Percentiles rank a stretch among this genome's conserved stretches.
These are phyloP conservation scores for Gouania willdenowi DNA, from an alignment of 2,797 vertebrate species.

Conservation along the genomic window DNA sequence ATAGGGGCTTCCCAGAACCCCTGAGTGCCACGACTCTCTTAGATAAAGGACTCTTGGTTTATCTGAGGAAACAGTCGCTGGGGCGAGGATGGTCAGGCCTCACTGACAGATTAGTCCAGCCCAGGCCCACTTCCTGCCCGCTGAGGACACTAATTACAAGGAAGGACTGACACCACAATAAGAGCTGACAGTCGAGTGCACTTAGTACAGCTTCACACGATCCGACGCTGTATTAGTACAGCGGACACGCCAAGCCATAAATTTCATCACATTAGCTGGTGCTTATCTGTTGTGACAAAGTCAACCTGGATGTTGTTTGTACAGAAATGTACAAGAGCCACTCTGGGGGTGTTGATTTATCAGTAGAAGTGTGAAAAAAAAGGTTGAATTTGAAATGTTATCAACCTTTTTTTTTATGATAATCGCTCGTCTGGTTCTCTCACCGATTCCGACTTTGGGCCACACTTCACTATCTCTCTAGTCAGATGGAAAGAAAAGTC, in stretches of 20 bases:
- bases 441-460: neutral
- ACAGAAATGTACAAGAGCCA: conserved; percentile 42
- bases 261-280: conserved; percentile 59
- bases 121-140: conserved; percentile 95
- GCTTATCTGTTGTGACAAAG: conserved; percentile 71
- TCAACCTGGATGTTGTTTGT: conserved; percentile 63
- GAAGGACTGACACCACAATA: conserved; percentile 92
- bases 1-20: conserved; percentile 68
- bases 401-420: too few relatives aligned
- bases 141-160: conserved; percentile 97
- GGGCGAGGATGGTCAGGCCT: conserved; percentile 92
- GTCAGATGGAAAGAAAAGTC: conserved; percentile 54
- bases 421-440: neutral
- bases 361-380: conserved; percentile 34
- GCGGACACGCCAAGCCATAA: conserved; percentile 44
- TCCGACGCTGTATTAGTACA: conserved; percentile 47
- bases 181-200: conserved; percentile 88
- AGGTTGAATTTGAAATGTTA: conserved; percentile 56
- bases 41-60: conserved; percentile 82
- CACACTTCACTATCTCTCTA: neutral
- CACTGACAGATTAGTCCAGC: conserved; percentile 96
- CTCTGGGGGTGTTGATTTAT: conserved; percentile 52
- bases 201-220: conserved; percentile 77
- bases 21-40: conserved; percentile 63
- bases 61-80: conserved; percentile 99